Evolutionary conservation across 2,888 invertebrate genomes (phyloP).

Genomic region (Cryptocheilus praepositus): DNA sequence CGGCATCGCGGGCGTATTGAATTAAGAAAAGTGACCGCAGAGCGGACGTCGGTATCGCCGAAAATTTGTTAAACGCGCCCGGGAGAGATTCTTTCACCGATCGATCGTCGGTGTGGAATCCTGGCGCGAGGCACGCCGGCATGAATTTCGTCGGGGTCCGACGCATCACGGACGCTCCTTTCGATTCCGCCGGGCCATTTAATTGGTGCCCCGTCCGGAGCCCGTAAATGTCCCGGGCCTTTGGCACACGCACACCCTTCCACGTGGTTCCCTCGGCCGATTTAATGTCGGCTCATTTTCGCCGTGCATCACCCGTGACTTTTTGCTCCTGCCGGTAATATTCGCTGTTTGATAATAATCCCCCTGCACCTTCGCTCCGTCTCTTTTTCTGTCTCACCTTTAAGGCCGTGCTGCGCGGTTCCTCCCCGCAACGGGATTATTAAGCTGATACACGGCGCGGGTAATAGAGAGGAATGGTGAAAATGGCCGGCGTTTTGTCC

Average conservation of each 20-base stretch:
- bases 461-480: too few relatives aligned
- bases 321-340: slow-evolving; percentile 48
- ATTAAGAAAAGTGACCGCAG: too few relatives aligned
- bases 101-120: too few relatives aligned
- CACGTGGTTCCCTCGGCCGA: slow-evolving; percentile 18
- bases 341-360: slow-evolving; percentile 48
- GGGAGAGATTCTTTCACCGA: too few relatives aligned
- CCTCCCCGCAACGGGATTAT: background rate
- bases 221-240: slow-evolving; percentile 37
- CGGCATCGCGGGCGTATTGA: too few relatives aligned
- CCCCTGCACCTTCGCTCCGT: slow-evolving; percentile 15
- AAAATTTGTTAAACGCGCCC: too few relatives aligned
- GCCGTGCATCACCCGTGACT: slow-evolving; percentile 31
- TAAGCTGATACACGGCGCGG: too few relatives aligned
- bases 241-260: slow-evolving; percentile 28
- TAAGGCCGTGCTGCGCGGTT: background rate
- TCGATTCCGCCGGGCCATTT: slow-evolving; percentile 30
- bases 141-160: background rate
- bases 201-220: slow-evolving; percentile 29
- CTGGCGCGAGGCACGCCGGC: too few relatives aligned
- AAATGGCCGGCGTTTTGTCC: too few relatives aligned
- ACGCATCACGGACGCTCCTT: slow-evolving; percentile 24
- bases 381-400: slow-evolving; percentile 12
- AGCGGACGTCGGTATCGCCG: too few relatives aligned
- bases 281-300: slow-evolving; percentile 39